Conservation (phyloP, 2,113 vertebrate species). For the Tilapia sparmanii region DNA sequence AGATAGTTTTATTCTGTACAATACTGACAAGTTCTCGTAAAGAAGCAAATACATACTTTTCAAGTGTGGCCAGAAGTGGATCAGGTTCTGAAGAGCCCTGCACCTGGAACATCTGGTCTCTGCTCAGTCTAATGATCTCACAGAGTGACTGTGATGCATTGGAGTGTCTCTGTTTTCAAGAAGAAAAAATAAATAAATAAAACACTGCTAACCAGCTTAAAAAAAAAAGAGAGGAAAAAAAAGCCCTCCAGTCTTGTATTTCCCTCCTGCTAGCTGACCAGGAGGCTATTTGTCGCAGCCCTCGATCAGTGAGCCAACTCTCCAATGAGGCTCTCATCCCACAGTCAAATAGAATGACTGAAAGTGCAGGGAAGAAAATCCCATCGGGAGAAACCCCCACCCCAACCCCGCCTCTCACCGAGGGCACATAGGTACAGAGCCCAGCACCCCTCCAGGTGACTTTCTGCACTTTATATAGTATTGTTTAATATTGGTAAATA, state of each 20-base stretch:
- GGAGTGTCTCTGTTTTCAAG: conserved; percentile 83
- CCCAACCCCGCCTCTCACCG: background rate
- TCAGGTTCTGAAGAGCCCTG: conserved; percentile 93
- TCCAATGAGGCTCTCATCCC: background rate
- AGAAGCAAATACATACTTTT: conserved; percentile 78
- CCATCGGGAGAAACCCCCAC: background rate
- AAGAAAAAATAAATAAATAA: background rate
- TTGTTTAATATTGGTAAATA: background rate
- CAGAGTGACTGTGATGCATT: conserved; percentile 98
- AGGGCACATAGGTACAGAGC: background rate
- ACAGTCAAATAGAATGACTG: background rate
- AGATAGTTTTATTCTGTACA: background rate
- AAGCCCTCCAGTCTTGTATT: background rate
- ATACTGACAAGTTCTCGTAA: background rate
- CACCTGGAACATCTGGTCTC: conserved; percentile 98
- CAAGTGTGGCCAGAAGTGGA: conserved; percentile 92
- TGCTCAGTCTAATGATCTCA: conserved; percentile 97
- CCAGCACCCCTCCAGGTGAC: background rate
- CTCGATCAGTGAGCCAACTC: background rate
- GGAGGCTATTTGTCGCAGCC: background rate
- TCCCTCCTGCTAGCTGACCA: background rate
- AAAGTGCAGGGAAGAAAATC: background rate
- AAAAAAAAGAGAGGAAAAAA: background rate
- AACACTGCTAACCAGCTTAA: background rate
- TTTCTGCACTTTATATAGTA: background rate